These are phyloP conservation scores for Nymphalis io DNA, from an alignment of 1,140 invertebrate genomes.

Conservation along the genomic window DNA sequence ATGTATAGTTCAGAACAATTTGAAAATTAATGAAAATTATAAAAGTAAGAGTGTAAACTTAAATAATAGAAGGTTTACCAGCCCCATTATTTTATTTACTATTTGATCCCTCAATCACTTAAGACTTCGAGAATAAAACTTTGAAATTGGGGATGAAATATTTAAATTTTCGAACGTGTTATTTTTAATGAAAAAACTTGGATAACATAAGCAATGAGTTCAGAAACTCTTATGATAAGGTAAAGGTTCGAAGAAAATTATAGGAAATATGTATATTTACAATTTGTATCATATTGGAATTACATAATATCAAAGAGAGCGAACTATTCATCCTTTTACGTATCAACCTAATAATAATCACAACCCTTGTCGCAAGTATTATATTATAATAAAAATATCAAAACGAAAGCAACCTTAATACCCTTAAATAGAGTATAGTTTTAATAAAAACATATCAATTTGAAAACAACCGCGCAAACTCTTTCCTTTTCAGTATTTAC, in stretches of 20 bases:
- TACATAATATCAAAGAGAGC: constrained; percentile 23
- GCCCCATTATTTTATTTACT: too few relatives aligned
- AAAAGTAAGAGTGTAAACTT: too few relatives aligned
- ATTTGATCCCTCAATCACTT: too few relatives aligned
- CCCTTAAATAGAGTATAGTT: neutral
- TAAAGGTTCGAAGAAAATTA: constrained; percentile 8
- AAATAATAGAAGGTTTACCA: too few relatives aligned
- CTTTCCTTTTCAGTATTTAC: constrained; percentile 2
- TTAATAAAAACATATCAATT: neutral
- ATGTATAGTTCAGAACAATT: too few relatives aligned
- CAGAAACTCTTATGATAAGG: constrained; percentile 8
- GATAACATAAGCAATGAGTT: neutral
- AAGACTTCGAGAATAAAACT: too few relatives aligned
- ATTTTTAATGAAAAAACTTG: neutral
- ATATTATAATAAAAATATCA: neutral
- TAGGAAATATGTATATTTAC: constrained; percentile 14
- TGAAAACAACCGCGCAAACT: neutral
- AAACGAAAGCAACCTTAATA: neutral
- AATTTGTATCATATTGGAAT: constrained; percentile 18
- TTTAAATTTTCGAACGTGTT: neutral
- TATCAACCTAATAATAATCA: constrained; percentile 18
- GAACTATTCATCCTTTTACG: constrained; percentile 1
- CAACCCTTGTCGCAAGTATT: constrained; percentile 27
- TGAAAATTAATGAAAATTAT: too few relatives aligned
- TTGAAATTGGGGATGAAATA: too few relatives aligned